Conservation (phyloP, 2,797 vertebrate genomes). For the Hybognathus amarus region DNA sequence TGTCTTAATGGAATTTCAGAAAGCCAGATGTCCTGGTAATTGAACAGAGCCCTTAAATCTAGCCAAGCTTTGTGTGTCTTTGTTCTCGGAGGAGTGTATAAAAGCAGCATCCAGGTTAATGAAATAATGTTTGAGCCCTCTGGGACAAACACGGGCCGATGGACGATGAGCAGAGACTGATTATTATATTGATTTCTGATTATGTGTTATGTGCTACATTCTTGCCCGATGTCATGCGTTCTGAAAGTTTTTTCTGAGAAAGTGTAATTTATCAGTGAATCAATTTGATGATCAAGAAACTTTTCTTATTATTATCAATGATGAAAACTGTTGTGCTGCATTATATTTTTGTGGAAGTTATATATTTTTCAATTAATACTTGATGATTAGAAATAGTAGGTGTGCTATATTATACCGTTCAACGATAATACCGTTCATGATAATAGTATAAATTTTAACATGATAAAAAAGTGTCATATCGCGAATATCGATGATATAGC, state of each 20-base stretch:
- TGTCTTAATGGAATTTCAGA: constrained; percentile 23
- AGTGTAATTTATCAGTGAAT: background rate
- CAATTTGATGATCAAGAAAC: background rate
- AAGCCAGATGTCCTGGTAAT: constrained; percentile 48
- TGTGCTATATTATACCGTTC: too few relatives aligned
- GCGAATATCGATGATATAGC: too few relatives aligned
- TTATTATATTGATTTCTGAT: constrained; percentile 9
- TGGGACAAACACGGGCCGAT: background rate
- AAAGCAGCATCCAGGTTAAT: constrained; percentile 25
- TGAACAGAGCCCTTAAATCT: constrained; percentile 39
- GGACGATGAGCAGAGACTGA: background rate
- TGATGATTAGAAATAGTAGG: too few relatives aligned
- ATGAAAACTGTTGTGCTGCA: background rate
- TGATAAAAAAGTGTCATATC: too few relatives aligned
- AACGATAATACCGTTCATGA: too few relatives aligned
- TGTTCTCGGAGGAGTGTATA: constrained; percentile 19
- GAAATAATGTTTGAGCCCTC: constrained; percentile 8
- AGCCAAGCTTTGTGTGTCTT: constrained; percentile 17
- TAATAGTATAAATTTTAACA: too few relatives aligned
- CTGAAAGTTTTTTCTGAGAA: background rate
- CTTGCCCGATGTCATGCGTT: background rate
- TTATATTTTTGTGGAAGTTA: background rate
- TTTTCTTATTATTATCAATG: background rate
- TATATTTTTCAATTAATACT: background rate
- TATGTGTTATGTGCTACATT: background rate